Base-by-base conservation (phyloP, 2,113 vertebrate species). In the Percina caprodes region DNA sequence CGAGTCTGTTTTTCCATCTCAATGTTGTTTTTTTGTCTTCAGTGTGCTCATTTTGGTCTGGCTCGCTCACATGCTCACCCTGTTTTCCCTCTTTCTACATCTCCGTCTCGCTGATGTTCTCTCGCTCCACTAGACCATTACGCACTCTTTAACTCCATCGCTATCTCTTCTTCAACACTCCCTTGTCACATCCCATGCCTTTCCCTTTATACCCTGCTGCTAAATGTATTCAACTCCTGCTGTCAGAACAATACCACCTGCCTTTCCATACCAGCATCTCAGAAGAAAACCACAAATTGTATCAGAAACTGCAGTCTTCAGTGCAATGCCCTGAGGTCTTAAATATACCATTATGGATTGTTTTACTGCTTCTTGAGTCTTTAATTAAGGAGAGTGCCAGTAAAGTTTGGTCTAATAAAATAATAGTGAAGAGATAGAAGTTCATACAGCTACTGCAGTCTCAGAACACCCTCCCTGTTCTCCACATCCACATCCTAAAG, bases 71-170 rank as follows among this genome's bases (percentile, higher is more conserved):
- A 15, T 74, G 82, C 61, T 82, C 54, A 54, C 49, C 58, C 68
- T 68, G 58, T 54, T 79, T 66, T 68, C 33, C 82, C 79, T 61
- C 71, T 66, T 58, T 70, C 52, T 82, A 70, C 76, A 59, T 66
- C 79, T 82, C 39, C 19, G 51, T 58, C 76, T 69, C 18, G 6
- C 61, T 58, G 80, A 79, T 85, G 76, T 63, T 84, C 82, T 80
- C 77, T 80, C 75, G 42, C 88, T 92, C 84, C 79, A 85, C 62
- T 80, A 78, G 76, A 78, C 86, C 84, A 88, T 87, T 86, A 91
- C 61, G 19, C 59, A 75, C 77, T 79, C 72, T 81, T 89, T 86
- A 79, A 88, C 78, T 86, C 77, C 70, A 67, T 62, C 51, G 61
- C 71, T 67, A 77, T 88, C 82, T 82, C 33, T 51, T 86, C 87